Evolutionary conservation across 2,888 invertebrate species (phyloP), one percentile per base, ranked within the genome.

Genomic region (Sesia bembeciformis): DNA sequence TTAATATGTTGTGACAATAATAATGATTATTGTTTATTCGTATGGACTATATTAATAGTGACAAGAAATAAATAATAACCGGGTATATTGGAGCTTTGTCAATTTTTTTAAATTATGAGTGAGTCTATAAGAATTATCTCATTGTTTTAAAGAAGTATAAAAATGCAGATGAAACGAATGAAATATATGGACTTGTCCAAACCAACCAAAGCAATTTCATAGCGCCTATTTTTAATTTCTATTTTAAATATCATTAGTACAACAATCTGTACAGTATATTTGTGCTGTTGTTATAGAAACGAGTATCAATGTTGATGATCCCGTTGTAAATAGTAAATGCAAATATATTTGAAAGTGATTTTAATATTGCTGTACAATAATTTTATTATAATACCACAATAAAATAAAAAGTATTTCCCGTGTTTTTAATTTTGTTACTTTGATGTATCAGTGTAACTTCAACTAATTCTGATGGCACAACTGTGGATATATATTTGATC

Each of bases 401-500:
- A 23, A 23, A 23, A 23, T 23, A 23, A 23, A 23, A 23, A 23
- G 23, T 23, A 23, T 23, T 23, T 23, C 23, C 23, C 23, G 23
- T 23, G 23, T 23, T 1, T 23, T 23, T 23, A 23, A 23, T 23
- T 23, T 2, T 23, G 23, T 23, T 23, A 23, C 23, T 23, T 23
- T 23, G 23, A 23, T 23, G 2, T 23, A 23, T 23, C 23, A 23
- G 2, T 23, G 23, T 23, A 23, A 62, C 69, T 69, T 65, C 67
- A 70, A 69, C 66, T 71, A 70, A 68, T 67, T 70, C 74, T 74
- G 67, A 69, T 65, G 60, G n/a, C n/a, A 72, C 70, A 71, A 70
- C 75, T 78, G 77, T 81, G 23, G 78, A 74, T 78, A 78, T 78
- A 74, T 74, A 70, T 77, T 78, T 85, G 86, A 86, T 87, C 86